A percentile compares a stretch with the other conserved stretches of the same genome.
These are phyloP conservation scores for Anoncus sp. DNA, from an alignment of 2,888 invertebrate genomes.

Conservation along the genomic window DNA sequence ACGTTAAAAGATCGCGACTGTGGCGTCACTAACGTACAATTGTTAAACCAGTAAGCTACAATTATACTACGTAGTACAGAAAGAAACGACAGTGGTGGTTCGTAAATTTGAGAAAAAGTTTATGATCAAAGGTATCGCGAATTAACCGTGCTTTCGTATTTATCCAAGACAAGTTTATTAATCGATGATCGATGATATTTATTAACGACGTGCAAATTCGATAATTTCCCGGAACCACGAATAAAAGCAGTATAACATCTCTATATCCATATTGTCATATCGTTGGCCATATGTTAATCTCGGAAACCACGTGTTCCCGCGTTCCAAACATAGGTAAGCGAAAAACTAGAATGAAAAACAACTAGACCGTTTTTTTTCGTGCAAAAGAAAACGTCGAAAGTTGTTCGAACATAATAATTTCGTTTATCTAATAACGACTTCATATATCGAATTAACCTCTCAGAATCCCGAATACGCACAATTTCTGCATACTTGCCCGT, in stretches of 20 bases:
- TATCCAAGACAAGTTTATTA: too few species aligned
- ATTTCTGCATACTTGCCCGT: too few species aligned
- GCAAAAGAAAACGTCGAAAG: neutral
- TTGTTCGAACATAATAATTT: too few species aligned
- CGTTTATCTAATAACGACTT: too few species aligned
- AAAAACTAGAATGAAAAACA: neutral
- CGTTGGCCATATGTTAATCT: neutral
- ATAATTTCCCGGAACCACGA: neutral
- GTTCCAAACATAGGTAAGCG: neutral
- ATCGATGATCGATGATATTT: too few species aligned
- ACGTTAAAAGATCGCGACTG: neutral
- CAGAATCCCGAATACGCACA: too few species aligned
- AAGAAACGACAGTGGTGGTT: neutral
- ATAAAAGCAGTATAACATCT: too few species aligned
- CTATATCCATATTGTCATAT: neutral
- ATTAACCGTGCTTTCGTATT: too few species aligned
- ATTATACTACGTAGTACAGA: neutral
- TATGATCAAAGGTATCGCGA: too few species aligned
- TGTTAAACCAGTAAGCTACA: neutral
- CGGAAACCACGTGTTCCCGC: neutral
- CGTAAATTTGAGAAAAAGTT: neutral
- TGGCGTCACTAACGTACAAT: slow-evolving; percentile 1
- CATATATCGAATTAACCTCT: too few species aligned
- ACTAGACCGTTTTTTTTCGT: neutral
- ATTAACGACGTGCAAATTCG: too few species aligned